Evolutionary conservation across 2,888 invertebrate genomes (phyloP).

Genomic region (Polyommatus icarus): DNA sequence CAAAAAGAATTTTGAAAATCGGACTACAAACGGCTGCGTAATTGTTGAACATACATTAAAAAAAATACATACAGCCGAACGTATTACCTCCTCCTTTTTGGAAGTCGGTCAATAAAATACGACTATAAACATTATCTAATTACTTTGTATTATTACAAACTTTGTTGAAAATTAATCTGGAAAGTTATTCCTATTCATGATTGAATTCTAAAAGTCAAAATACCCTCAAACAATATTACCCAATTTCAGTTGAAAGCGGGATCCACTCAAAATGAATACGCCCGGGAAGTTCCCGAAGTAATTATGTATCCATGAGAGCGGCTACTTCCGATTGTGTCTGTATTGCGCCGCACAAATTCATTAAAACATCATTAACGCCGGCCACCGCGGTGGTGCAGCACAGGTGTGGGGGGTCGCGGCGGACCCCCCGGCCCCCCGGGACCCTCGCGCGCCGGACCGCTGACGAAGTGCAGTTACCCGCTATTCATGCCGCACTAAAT

Average conservation of each 20-base stretch:
- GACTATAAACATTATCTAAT: not conserved
- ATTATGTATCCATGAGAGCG: conserved; percentile 21
- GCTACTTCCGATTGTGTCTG: not conserved
- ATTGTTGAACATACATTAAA: no score
- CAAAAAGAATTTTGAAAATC: no score
- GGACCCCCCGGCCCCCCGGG: not conserved
- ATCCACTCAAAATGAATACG: not conserved
- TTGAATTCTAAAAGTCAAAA: not conserved
- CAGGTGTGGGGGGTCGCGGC: conserved; percentile 34
- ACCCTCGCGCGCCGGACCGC: conserved; percentile 54
- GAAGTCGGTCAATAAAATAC: not conserved
- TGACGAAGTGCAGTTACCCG: conserved; percentile 78
- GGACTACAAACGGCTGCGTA: no score
- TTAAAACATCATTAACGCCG: conserved; percentile 24
- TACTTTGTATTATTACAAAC: not conserved
- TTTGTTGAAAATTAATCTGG: no score
- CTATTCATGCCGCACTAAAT: conserved; percentile 74
- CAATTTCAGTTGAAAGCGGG: conserved; percentile 10
- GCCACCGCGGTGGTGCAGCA: conserved; percentile 40
- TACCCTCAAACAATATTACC: conserved; percentile 6
- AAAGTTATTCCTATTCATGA: not conserved
- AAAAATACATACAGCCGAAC: no score
- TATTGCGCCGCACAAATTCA: conserved; percentile 27
- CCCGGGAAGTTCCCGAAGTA: not conserved
- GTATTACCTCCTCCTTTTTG: no score